These are phyloP conservation scores for Magallana nippona DNA, from an alignment of 2,888 invertebrate genomes.

Conservation along the genomic window DNA sequence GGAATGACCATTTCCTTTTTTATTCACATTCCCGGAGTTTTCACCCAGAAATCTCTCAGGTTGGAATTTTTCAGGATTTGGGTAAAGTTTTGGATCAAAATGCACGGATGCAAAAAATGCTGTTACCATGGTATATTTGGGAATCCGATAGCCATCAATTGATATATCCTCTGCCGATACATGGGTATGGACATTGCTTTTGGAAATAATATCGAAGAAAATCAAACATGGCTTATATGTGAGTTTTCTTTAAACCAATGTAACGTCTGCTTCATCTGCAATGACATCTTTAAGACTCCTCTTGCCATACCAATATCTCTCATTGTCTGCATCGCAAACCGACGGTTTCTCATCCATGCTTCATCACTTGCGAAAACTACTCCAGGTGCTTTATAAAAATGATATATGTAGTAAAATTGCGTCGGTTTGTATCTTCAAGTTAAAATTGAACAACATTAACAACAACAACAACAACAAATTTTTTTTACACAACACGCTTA, in stretches of 20 bases:
- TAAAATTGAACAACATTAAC: no score
- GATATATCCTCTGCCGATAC: not conserved
- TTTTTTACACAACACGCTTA: no score
- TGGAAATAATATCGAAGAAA: not conserved
- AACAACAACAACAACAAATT: not conserved
- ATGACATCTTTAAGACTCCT: slow-evolving; percentile 57
- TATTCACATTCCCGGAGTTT: slow-evolving; percentile 12
- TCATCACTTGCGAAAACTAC: slow-evolving; percentile 35
- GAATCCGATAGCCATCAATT: slow-evolving; percentile 10
- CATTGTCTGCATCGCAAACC: slow-evolving; percentile 56
- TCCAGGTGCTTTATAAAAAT: not conserved
- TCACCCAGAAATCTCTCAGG: slow-evolving; percentile 22
- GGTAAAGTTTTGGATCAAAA: not conserved
- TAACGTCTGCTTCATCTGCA: slow-evolving; percentile 47
- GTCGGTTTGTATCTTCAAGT: no score
- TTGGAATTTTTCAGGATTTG: not conserved
- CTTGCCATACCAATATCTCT: slow-evolving; percentile 62
- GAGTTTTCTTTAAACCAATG: no score
- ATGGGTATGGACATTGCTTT: not conserved
- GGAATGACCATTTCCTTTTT: slow-evolving; percentile 25
- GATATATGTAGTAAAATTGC: not conserved
- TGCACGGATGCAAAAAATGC: not conserved
- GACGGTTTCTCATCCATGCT: slow-evolving; percentile 53
- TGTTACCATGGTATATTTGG: not conserved
- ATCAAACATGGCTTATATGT: no score